Conservation (phyloP, 2,113 vertebrate genomes). For the Anser brachyrhynchus region DNA sequence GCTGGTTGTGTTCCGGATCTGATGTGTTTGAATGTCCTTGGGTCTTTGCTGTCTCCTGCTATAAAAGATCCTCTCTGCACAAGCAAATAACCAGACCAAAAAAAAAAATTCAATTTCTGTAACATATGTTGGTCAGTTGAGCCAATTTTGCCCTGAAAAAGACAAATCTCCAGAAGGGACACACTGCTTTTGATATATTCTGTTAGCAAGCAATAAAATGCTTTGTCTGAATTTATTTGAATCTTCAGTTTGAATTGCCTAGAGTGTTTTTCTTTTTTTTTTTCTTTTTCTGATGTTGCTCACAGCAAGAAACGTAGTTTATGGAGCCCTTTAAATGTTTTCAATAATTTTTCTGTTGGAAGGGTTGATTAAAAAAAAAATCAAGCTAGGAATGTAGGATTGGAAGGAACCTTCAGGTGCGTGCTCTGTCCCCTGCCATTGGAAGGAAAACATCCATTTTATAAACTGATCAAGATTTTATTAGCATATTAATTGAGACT, state of each 20-base stretch:
- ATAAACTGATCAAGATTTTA: neutral
- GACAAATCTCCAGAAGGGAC: neutral
- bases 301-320: neutral
- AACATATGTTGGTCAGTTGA: neutral
- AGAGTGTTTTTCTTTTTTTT: neutral
- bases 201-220: neutral
- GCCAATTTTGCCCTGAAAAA: neutral
- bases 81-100: neutral
- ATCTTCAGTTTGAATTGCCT: neutral
- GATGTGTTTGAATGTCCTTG: neutral
- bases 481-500: neutral
- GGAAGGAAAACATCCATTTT: neutral
- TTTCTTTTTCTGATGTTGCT: neutral
- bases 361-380: neutral
- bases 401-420: neutral
- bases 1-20: fast-evolving
- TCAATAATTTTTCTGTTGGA: neutral
- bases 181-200: neutral
- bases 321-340: neutral
- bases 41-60: neutral
- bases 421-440: neutral
- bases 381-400: neutral
- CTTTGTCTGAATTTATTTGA: neutral
- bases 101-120: neutral
- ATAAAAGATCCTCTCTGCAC: neutral